These are phyloP conservation scores for Bathynomus jamesi DNA, from an alignment of 1,140 invertebrate species.

Conservation along the genomic window DNA sequence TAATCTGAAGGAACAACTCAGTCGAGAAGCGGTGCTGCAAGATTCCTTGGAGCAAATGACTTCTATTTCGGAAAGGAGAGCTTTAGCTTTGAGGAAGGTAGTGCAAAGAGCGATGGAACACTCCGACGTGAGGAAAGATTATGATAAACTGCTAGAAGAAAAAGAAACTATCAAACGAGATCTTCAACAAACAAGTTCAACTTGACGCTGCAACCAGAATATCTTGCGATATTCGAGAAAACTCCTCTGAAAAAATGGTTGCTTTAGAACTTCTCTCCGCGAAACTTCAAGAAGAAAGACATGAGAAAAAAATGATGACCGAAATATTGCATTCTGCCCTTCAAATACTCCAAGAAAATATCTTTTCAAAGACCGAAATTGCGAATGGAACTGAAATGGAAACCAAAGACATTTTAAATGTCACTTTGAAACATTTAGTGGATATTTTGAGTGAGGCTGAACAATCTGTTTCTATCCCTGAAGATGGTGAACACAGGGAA, in stretches of 20 bases:
- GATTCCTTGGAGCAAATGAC: background rate
- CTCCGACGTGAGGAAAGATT: background rate
- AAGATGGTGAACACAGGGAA: background rate
- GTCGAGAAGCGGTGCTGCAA: background rate
- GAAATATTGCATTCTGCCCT: background rate
- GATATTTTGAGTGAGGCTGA: background rate
- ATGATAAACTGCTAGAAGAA: background rate
- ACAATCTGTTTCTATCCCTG: background rate
- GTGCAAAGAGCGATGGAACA: background rate
- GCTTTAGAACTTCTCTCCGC: background rate
- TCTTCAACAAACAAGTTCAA: background rate
- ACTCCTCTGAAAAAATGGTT: background rate
- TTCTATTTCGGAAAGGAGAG: background rate
- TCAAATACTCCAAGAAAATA: background rate
- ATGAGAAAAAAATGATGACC: background rate
- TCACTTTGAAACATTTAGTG: background rate
- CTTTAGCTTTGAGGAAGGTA: background rate
- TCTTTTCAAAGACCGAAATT: background rate
- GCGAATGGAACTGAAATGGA: background rate
- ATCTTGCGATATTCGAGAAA: background rate
- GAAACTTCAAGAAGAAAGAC: background rate
- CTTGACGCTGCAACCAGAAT: background rate
- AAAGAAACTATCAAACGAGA: background rate
- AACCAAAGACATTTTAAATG: background rate
- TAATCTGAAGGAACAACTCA: background rate